These are phyloP conservation scores for Paradisaea rubra DNA, from an alignment of 2,113 vertebrate species.

Conservation along the genomic window DNA sequence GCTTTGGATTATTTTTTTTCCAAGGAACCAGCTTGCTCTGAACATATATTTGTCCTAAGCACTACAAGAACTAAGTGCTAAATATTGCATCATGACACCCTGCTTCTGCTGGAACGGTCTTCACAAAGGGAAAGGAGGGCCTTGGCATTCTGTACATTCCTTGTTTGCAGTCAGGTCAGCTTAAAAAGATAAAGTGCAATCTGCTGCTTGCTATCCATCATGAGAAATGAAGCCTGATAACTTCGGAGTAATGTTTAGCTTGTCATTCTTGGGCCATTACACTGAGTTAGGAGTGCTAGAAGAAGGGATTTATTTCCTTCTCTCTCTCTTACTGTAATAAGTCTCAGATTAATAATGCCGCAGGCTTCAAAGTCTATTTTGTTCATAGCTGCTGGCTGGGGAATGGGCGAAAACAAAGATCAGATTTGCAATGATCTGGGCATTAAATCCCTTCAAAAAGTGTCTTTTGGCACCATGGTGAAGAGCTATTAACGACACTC, in stretches of 20 bases:
- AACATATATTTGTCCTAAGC: not conserved
- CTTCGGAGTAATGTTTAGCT: constrained; percentile 36
- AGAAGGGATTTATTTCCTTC: constrained; percentile 40
- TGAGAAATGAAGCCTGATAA: constrained; percentile 57
- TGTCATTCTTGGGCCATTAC: constrained; percentile 58
- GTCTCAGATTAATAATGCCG: constrained; percentile 44
- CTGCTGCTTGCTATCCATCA: not conserved
- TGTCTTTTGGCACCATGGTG: not conserved
- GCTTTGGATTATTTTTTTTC: not conserved
- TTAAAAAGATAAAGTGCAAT: constrained; percentile 53
- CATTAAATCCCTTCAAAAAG: constrained; percentile 17
- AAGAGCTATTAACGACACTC: constrained; percentile 9
- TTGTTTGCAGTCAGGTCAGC: constrained; percentile 29
- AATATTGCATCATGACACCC: not conserved
- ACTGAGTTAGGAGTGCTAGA: constrained; percentile 20
- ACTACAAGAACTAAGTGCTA: not conserved
- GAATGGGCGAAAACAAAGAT: constrained; percentile 17
- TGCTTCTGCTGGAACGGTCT: not conserved
- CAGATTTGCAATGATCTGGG: constrained; percentile 12
- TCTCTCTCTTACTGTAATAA: constrained; percentile 16
- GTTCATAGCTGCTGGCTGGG: constrained; percentile 17
- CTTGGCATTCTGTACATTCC: constrained; percentile 35
- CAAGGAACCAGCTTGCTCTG: not conserved
- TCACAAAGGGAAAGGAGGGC: not conserved
- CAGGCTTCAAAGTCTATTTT: constrained; percentile 39